Base-by-base conservation (phyloP, 2,888 invertebrate genomes). In the Drosophila lacicola region DNA sequence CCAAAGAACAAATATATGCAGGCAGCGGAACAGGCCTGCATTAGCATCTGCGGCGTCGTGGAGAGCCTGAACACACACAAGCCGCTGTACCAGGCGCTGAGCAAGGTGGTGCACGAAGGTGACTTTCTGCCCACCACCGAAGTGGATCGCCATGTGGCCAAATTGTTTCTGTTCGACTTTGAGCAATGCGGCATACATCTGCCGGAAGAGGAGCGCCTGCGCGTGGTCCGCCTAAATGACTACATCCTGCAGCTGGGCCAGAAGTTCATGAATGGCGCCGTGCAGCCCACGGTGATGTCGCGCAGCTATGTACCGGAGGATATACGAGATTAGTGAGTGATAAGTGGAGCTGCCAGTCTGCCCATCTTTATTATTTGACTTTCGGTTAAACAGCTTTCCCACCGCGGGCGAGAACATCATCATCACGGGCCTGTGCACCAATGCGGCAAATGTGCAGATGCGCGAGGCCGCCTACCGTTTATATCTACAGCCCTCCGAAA, bases 161-260 rank as follows among this genome's bases (percentile, higher is more conserved):
- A 96, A 82, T 93, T 99, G 47, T 99, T 99, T 92, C 93, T 99
- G 6, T 97, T 98, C 91, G 99, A 99, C 92, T 99, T 99, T 92
- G 98, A 99, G 91, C 98, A 98, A 91, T 97, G 97, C 90, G 99
- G 99, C 3, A 99, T 99, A 69, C 99, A 99, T 91, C 93, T 99
- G 65, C 94, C 95, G 9, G 96, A 97, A 71, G 92, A 93, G 0
- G 94, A 96, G 45, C 93, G 98, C 25, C 74, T 91, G 53, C 91
- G 91, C n/a, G 98, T 99, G 49, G 98, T 99, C 0, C 93, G 95
- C 0, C 93, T 99, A 21, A 99, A 98, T 90, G 96, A 98, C 90
- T 93, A 94, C 54, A 98, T 98, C 70, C 93, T 98, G 34, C 95
- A 95, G 91, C 93, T 96, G 1, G 97, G 98, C 0, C 97, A 98